phyloP scores from a whole-genome alignment of 2,113 vertebrate genomes.

The Ceyx cyanopectus region DNA sequence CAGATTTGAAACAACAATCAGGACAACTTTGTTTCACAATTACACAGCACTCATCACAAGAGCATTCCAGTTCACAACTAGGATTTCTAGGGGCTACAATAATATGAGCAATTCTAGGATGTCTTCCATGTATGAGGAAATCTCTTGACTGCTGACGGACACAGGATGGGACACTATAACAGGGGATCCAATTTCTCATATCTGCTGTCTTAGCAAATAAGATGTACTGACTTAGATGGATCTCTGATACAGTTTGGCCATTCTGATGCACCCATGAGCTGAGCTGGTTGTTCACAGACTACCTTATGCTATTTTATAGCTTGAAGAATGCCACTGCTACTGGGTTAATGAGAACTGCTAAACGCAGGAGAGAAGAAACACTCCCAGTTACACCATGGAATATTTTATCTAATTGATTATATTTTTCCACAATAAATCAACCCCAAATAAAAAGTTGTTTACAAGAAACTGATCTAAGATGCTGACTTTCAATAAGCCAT shows the following conservation, averaged over 20 bases:
- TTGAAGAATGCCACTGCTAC: fast-evolving
- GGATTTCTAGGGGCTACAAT: background rate
- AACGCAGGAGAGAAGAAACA: background rate
- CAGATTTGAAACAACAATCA: background rate
- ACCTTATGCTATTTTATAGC: background rate
- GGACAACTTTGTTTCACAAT: background rate
- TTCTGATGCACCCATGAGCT: background rate
- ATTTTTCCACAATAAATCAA: background rate
- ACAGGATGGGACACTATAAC: background rate
- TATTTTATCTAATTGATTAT: background rate
- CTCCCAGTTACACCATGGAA: background rate
- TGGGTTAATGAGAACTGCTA: background rate
- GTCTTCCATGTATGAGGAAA: background rate
- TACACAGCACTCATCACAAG: background rate
- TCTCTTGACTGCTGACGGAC: background rate
- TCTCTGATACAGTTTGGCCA: background rate
- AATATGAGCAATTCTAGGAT: background rate
- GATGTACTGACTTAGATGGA: background rate
- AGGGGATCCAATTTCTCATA: background rate
- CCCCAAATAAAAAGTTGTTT: background rate
- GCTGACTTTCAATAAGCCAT: background rate
- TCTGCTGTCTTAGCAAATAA: background rate
- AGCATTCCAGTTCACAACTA: background rate
- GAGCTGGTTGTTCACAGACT: background rate
- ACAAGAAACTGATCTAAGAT: background rate